Conservation (phyloP, 2,113 vertebrate species). For the Madoqua kirkii region DNA sequence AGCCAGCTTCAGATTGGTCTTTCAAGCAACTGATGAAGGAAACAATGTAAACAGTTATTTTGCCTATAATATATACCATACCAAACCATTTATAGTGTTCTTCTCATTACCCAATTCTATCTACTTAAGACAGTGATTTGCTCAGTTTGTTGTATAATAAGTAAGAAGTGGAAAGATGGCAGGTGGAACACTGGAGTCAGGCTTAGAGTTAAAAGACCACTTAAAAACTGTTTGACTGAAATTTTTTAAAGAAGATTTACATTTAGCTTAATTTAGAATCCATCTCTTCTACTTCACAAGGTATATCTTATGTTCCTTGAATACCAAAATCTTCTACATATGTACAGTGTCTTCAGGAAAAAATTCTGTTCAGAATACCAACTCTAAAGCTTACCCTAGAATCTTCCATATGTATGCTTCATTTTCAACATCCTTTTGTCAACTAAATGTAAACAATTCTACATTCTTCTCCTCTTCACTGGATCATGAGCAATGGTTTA, state of each 20-base stretch:
- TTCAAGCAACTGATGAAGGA: neutral
- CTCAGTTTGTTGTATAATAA: neutral
- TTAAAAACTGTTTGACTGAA: neutral
- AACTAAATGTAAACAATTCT: constrained; percentile 28
- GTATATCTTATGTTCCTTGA: neutral
- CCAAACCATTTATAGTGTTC: neutral
- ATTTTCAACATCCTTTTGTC: neutral
- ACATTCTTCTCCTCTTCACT: neutral
- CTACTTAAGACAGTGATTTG: neutral
- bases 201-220: neutral
- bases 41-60: neutral
- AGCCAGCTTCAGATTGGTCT: neutral
- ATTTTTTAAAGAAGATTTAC: neutral
- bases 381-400: neutral
- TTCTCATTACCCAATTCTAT: neutral
- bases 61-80: neutral
- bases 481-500: neutral
- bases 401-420: neutral
- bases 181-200: neutral
- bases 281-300: neutral
- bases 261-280: neutral
- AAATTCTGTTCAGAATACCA: neutral
- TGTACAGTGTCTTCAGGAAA: neutral
- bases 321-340: neutral
- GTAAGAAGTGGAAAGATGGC: neutral